Conservation (phyloP, 2,113 vertebrate species). For the Actenoides lindsayi region DNA sequence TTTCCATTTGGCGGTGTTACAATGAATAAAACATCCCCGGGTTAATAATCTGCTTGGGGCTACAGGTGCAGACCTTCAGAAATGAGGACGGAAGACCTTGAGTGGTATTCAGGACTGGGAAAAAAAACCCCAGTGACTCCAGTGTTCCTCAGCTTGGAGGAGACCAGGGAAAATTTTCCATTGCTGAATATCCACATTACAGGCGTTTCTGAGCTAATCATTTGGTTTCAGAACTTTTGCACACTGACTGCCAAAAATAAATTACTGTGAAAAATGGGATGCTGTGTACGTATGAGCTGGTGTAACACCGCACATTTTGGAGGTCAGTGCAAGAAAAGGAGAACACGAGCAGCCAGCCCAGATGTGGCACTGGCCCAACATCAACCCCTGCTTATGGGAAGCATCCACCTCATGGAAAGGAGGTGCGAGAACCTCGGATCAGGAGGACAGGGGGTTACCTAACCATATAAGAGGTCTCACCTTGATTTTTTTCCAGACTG, state of each 20-base stretch:
- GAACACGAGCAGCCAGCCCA: neutral
- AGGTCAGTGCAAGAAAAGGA: neutral
- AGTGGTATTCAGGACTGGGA: neutral
- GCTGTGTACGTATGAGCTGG: neutral
- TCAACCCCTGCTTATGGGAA: neutral
- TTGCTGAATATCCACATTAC: neutral
- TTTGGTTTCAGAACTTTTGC: neutral
- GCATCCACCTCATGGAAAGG: rapidly evolving
- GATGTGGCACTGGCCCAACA: rapidly evolving
- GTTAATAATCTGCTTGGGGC: neutral
- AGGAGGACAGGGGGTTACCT: neutral
- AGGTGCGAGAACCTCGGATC: neutral
- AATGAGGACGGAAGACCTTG: neutral
- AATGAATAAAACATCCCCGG: conserved; percentile 58
- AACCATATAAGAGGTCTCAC: neutral
- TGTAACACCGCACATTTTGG: neutral
- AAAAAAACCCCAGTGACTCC: neutral
- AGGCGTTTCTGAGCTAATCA: neutral
- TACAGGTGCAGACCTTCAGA: neutral
- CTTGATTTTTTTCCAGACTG: neutral
- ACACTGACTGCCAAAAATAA: neutral
- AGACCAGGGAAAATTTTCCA: neutral
- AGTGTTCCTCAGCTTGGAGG: neutral
- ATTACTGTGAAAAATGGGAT: neutral
- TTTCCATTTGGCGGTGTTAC: conserved; percentile 36